phyloP scores from a whole-genome alignment of 1,140 invertebrate genomes.

The Cepaea nemoralis region DNA sequence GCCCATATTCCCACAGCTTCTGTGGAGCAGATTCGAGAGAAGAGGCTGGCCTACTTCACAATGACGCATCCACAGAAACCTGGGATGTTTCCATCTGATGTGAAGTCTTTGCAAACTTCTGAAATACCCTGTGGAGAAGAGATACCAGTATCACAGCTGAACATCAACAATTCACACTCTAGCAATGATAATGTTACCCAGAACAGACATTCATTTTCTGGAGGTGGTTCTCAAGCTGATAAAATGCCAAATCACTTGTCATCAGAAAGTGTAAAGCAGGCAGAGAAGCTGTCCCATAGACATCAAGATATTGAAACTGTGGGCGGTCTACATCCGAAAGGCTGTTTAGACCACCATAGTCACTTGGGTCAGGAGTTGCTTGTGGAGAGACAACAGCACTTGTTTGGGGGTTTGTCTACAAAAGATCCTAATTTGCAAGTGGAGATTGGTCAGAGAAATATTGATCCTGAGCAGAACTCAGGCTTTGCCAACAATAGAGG shows the following conservation, averaged over 20 bases:
- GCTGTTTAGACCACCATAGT: constrained; percentile 30
- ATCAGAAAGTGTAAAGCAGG: not conserved
- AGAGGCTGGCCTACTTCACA: constrained; percentile 1
- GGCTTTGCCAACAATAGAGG: not conserved
- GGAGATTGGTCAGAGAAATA: not conserved
- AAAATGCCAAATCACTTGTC: no score
- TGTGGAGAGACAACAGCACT: constrained; percentile 45
- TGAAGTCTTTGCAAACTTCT: not conserved
- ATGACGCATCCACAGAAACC: not conserved
- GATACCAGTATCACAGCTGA: no score
- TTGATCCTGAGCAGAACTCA: not conserved
- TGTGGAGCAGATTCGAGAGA: not conserved
- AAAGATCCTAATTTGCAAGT: constrained; percentile 48
- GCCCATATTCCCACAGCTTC: not conserved
- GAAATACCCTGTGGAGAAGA: not conserved
- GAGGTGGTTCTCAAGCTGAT: not conserved
- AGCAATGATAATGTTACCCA: not conserved
- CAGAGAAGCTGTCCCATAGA: not conserved
- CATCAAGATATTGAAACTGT: not conserved
- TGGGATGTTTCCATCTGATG: not conserved
- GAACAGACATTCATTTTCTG: not conserved
- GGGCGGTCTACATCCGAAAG: not conserved
- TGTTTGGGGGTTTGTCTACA: constrained; percentile 53
- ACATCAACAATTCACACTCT: not conserved
- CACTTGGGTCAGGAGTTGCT: constrained; percentile 42